These are phyloP conservation scores for Acrobasis consociella DNA, from an alignment of 2,888 invertebrate species.

Conservation along the genomic window DNA sequence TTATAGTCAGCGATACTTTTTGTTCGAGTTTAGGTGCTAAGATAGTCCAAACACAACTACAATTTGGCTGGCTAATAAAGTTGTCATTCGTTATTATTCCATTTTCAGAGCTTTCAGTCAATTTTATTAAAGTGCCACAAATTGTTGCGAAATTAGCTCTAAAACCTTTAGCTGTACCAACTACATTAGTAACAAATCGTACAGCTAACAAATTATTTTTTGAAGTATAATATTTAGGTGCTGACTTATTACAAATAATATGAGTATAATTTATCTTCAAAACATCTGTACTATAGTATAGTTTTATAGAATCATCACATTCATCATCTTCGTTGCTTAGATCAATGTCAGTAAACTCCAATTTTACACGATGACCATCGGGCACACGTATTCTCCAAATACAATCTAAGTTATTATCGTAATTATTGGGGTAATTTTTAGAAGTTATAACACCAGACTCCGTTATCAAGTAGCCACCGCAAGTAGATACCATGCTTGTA, in stretches of 20 bases:
- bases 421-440: conserved; percentile 92
- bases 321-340: conserved; percentile 83
- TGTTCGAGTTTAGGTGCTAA: conserved; percentile 79
- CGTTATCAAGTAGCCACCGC: conserved; percentile 88
- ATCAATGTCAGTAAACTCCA: conserved; percentile 86
- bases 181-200: conserved; percentile 84
- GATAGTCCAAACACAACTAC: conserved; percentile 89
- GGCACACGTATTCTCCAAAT: conserved; percentile 89
- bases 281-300: conserved; percentile 54
- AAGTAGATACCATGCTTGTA: conserved; percentile 60
- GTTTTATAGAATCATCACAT: conserved; percentile 58
- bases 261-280: conserved; percentile 74
- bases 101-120: conserved; percentile 50
- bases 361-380: conserved; percentile 85
- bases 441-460: conserved; percentile 87
- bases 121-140: conserved; percentile 87
- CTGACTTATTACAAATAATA: conserved; percentile 66
- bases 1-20: conserved; percentile 87
- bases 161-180: conserved; percentile 88
- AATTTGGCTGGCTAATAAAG: conserved; percentile 49
- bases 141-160: conserved; percentile 85
- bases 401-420: conserved; percentile 88
- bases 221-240: conserved; percentile 69
- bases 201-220: conserved; percentile 85
- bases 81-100: conserved; percentile 79